Evolutionary conservation across 2,888 invertebrate species (phyloP).

Genomic region (Hirtodrosophila cameraria): DNA sequence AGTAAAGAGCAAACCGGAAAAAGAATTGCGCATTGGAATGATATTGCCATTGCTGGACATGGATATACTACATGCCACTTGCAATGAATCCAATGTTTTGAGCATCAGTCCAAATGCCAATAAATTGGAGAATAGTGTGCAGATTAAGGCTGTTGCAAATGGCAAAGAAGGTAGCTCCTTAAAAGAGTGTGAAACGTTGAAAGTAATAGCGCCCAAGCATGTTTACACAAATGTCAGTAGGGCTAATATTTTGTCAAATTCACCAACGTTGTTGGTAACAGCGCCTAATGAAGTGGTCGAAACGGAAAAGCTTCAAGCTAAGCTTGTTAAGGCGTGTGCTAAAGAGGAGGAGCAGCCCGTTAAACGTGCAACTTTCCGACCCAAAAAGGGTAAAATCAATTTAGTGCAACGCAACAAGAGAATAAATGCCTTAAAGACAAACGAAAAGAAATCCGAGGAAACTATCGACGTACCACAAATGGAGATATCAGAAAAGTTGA

Average conservation of each 20-base stretch:
- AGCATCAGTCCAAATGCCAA: slow-evolving; percentile 66
- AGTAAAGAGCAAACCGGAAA: slow-evolving; percentile 3
- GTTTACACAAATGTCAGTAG: background rate
- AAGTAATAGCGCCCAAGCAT: background rate
- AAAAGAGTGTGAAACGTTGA: background rate
- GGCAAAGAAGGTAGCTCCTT: background rate
- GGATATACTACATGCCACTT: slow-evolving; percentile 66
- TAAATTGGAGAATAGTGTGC: slow-evolving; percentile 38
- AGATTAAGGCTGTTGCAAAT: background rate
- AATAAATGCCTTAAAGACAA: slow-evolving; percentile 4
- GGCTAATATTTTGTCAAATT: background rate
- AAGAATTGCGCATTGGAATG: slow-evolving; percentile 63
- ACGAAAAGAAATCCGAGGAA: slow-evolving; percentile 3
- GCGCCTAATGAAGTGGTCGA: background rate
- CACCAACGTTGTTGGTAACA: slow-evolving; percentile 12
- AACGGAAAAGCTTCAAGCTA: background rate
- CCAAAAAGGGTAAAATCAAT: slow-evolving; percentile 76
- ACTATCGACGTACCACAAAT: background rate
- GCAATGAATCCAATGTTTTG: slow-evolving; percentile 53
- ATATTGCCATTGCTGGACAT: slow-evolving; percentile 64
- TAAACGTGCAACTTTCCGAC: slow-evolving; percentile 34
- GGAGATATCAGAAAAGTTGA: background rate
- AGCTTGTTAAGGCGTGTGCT: background rate
- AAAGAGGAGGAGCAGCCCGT: background rate
- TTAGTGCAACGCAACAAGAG: slow-evolving; percentile 74